These are phyloP conservation scores for Scaptomyza hsui DNA, from an alignment of 1,140 invertebrate genomes.

Conservation along the genomic window DNA sequence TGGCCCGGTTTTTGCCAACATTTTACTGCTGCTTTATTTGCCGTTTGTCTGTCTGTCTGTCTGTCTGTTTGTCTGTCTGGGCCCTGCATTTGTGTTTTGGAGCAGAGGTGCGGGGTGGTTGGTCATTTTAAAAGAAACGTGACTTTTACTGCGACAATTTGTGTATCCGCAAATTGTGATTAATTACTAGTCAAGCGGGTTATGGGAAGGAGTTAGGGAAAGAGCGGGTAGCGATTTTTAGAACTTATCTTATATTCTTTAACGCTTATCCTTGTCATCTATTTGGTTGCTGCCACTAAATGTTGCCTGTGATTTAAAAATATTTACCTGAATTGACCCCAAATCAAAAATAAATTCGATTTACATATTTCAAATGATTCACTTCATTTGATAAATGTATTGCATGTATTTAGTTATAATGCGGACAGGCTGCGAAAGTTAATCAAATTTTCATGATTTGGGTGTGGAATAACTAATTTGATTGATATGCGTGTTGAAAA, in stretches of 20 bases:
- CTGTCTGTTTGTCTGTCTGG: neutral
- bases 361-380: neutral
- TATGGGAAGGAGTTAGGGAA: neutral
- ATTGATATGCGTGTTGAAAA: neutral
- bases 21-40: constrained; percentile 58
- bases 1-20: constrained; percentile 55
- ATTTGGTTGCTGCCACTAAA: constrained; percentile 15
- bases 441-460: neutral
- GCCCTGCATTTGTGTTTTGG: neutral
- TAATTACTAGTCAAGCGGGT: constrained; percentile 42
- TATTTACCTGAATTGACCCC: constrained; percentile 11
- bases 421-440: neutral
- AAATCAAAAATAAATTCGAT: constrained; percentile 6
- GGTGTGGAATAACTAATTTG: neutral
- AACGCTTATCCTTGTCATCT: constrained; percentile 25
- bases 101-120: neutral
- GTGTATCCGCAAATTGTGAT: constrained; percentile 70
- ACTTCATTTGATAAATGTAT: neutral
- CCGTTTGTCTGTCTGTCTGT: constrained; percentile 39
- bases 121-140: constrained; percentile 51
- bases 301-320: neutral
- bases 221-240: constrained; percentile 19
- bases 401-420: neutral
- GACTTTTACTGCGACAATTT: constrained; percentile 71
- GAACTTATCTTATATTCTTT: constrained; percentile 44